These are phyloP conservation scores for Hippotragus niger DNA, from an alignment of 2,113 vertebrate species.

Conservation along the genomic window DNA sequence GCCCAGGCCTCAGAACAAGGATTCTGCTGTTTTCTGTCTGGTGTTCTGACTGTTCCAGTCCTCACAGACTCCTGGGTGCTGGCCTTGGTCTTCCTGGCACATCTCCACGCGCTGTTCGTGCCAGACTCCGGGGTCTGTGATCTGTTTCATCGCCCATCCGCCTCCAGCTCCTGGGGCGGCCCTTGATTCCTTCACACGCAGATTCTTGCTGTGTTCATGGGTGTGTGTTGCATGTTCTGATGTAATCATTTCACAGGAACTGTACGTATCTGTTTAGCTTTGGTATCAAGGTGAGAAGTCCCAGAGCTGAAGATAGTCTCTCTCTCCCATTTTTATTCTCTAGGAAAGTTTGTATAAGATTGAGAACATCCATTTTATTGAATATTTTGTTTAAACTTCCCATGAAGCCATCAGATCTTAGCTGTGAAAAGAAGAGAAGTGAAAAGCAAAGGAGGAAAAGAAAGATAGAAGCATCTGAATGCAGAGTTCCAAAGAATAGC, in stretches of 20 bases:
- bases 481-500: too few relatives aligned
- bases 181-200: neutral
- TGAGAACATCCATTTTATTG: neutral
- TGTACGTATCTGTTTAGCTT: neutral
- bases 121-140: neutral
- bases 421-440: too few relatives aligned
- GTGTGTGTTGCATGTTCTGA: neutral
- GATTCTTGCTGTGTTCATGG: neutral
- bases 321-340: neutral
- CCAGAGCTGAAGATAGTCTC: neutral
- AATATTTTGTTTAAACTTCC: neutral
- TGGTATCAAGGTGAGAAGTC: neutral
- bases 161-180: neutral
- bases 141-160: fast-evolving
- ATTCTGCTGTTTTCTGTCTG: neutral
- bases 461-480: too few relatives aligned
- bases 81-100: neutral
- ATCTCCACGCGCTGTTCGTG: fast-evolving
- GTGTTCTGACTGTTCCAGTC: neutral
- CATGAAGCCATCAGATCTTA: neutral
- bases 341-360: neutral
- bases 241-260: neutral
- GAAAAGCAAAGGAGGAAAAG: too few relatives aligned
- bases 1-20: neutral
- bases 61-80: neutral